These are phyloP conservation scores for Carterocephalus palaemon DNA, from an alignment of 2,888 invertebrate species.

Conservation along the genomic window DNA sequence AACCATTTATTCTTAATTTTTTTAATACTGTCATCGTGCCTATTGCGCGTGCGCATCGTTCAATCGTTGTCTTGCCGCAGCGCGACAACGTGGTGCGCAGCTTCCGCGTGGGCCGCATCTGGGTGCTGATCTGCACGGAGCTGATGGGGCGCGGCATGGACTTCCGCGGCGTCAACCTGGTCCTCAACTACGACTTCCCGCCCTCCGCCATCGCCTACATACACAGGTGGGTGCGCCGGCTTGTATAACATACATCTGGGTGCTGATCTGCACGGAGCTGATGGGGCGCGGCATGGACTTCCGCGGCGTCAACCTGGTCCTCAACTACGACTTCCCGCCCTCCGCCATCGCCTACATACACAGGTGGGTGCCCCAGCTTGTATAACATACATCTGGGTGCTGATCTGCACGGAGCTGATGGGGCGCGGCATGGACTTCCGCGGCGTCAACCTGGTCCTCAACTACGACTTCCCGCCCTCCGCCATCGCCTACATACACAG, in stretches of 20 bases:
- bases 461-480: slow-evolving; percentile 97
- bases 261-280: slow-evolving; percentile 97
- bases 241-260: too few species aligned
- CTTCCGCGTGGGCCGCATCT: slow-evolving; percentile 95
- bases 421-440: slow-evolving; percentile 98
- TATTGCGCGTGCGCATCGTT: too few species aligned
- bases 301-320: slow-evolving; percentile 95
- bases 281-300: slow-evolving; percentile 98
- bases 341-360: slow-evolving; percentile 94
- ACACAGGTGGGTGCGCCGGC: too few species aligned
- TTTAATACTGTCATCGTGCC: too few species aligned
- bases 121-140: slow-evolving; percentile 98
- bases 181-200: slow-evolving; percentile 98
- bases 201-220: slow-evolving; percentile 93
- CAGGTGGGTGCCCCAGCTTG: too few species aligned
- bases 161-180: slow-evolving; percentile 96
- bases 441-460: slow-evolving; percentile 96
- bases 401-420: slow-evolving; percentile 98
- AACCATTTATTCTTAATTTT: too few species aligned
- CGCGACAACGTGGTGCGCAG: slow-evolving; percentile 94
- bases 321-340: slow-evolving; percentile 98
- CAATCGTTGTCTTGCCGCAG: too few species aligned
- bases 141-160: slow-evolving; percentile 98
- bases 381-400: slow-evolving; percentile 96
- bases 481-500: slow-evolving; percentile 95